These are phyloP conservation scores for Limnephilus rhombicus DNA, from an alignment of 2,888 invertebrate species.

Conservation along the genomic window DNA sequence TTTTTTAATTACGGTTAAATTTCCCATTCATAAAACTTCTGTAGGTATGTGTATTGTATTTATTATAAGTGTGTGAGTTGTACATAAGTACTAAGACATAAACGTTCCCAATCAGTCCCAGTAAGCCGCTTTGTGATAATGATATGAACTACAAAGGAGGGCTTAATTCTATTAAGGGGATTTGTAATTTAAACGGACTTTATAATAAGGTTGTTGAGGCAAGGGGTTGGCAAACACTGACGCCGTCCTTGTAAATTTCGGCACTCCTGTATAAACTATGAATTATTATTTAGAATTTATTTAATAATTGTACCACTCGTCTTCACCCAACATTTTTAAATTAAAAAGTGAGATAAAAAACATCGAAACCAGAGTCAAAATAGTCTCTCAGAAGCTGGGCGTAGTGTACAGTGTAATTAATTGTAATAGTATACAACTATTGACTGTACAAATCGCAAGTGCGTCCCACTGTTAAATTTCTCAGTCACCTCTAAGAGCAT, in stretches of 20 bases:
- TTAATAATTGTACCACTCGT: neutral
- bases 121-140: slow-evolving; percentile 75
- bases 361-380: too few species aligned
- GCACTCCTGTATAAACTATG: neutral
- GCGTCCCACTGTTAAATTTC: too few species aligned
- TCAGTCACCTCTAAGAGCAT: too few species aligned
- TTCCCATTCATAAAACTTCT: neutral
- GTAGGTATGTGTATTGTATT: neutral
- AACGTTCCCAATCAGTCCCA: neutral
- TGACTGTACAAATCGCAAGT: too few species aligned
- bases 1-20: too few species aligned
- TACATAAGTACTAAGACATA: neutral
- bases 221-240: slow-evolving; percentile 6
- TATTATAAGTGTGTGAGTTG: neutral
- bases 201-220: slow-evolving; percentile 73
- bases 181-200: slow-evolving; percentile 80
- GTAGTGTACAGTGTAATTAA: too few species aligned
- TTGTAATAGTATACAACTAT: too few species aligned
- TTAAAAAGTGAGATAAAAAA: too few species aligned
- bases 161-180: slow-evolving; percentile 78
- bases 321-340: neutral
- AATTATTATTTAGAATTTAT: neutral
- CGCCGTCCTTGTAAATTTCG: neutral
- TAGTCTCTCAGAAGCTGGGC: too few species aligned
- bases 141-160: slow-evolving; percentile 77